Evolutionary conservation across 2,113 vertebrate species (phyloP).

Genomic region (Oryzias woworae): DNA sequence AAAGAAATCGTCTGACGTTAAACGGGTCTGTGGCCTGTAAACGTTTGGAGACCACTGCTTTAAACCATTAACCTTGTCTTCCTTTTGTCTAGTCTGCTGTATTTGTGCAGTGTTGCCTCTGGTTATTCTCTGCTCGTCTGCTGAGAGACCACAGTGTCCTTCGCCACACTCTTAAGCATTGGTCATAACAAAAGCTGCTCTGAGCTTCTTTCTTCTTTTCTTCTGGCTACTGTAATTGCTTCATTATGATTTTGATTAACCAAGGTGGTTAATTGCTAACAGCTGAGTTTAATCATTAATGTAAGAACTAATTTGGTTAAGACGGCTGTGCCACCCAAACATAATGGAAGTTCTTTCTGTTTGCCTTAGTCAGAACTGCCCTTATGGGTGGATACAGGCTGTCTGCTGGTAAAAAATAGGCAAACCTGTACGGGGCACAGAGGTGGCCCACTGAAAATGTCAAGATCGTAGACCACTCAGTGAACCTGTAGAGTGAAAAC

Average conservation of each 20-base stretch:
- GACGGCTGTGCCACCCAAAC: background rate
- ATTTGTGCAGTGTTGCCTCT: slow-evolving; percentile 53
- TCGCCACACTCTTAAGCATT: slow-evolving; percentile 59
- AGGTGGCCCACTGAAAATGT: too few relatives aligned
- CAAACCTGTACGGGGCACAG: too few relatives aligned
- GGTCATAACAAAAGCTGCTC: slow-evolving; percentile 55
- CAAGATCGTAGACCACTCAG: too few relatives aligned
- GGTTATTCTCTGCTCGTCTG: slow-evolving; percentile 50
- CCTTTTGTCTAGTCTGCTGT: slow-evolving; percentile 54
- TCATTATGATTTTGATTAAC: slow-evolving; percentile 72
- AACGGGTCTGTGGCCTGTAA: too few relatives aligned
- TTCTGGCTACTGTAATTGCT: slow-evolving; percentile 59
- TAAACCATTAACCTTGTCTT: slow-evolving; percentile 48
- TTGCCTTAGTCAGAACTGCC: too few relatives aligned
- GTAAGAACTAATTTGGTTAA: slow-evolving; percentile 17
- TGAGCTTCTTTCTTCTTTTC: slow-evolving; percentile 36
- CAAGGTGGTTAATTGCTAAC: slow-evolving; percentile 36
- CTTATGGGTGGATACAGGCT: too few relatives aligned
- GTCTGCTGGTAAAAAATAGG: too few relatives aligned
- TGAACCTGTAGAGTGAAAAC: too few relatives aligned
- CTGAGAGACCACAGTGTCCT: slow-evolving; percentile 42
- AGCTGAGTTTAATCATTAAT: slow-evolving; percentile 55
- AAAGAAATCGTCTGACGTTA: too few relatives aligned
- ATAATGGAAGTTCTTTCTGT: slow-evolving; percentile 5
- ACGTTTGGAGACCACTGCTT: slow-evolving; percentile 38